phyloP scores from a whole-genome alignment of 2,888 invertebrate species.

The Caradrina clavipalpis region DNA sequence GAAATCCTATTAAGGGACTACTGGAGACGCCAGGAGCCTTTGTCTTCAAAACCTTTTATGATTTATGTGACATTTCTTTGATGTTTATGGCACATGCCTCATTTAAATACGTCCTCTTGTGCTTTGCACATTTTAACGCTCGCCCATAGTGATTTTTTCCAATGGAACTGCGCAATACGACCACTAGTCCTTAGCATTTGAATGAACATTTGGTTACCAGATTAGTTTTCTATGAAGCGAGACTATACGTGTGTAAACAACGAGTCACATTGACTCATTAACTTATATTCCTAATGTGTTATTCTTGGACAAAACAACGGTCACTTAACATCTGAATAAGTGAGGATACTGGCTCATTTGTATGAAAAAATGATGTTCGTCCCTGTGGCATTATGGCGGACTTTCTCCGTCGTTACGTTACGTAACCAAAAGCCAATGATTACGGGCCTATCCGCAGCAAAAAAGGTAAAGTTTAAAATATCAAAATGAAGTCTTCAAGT shows the following conservation, averaged over 20 bases:
- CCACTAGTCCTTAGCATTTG: conserved; percentile 81
- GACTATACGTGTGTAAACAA: conserved; percentile 83
- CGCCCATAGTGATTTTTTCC: conserved; percentile 83
- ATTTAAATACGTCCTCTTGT: conserved; percentile 88
- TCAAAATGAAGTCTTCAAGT: conserved; percentile 84
- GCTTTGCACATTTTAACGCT: conserved; percentile 88
- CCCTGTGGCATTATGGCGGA: conserved; percentile 54
- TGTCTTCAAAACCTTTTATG: conserved; percentile 86
- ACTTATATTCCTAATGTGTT: conserved; percentile 73
- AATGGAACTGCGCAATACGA: conserved; percentile 75
- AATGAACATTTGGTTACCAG: conserved; percentile 90
- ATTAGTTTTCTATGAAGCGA: conserved; percentile 85
- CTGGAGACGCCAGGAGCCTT: conserved; percentile 78
- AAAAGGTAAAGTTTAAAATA: conserved; percentile 75
- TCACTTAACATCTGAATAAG: conserved; percentile 74
- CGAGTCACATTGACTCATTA: conserved; percentile 76
- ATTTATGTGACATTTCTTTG: conserved; percentile 88
- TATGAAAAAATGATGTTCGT: conserved; percentile 60
- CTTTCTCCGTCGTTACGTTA: conserved; percentile 71
- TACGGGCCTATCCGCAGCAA: conserved; percentile 69
- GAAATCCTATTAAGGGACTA: conserved; percentile 80
- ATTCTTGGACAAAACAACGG: conserved; percentile 64
- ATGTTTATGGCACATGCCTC: conserved; percentile 88
- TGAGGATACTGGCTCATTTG: conserved; percentile 55
- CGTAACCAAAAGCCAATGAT: conserved; percentile 76